Evolutionary conservation across 1,140 invertebrate genomes (phyloP).

Genomic region (Diorhabda carinulata): DNA sequence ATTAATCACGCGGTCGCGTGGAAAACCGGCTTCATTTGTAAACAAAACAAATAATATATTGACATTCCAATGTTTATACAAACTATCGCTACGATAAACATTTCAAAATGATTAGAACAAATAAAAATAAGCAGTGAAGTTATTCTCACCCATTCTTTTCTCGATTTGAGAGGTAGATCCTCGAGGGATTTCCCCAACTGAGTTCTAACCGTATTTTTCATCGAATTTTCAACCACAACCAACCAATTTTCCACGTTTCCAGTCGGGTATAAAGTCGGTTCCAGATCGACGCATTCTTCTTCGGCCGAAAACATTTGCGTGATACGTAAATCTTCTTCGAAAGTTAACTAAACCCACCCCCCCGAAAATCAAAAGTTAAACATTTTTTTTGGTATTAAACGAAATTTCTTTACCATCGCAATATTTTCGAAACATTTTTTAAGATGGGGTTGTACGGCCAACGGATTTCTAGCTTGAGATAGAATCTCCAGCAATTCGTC

Average conservation of each 20-base stretch:
- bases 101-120: background rate
- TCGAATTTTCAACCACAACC: slow-evolving; percentile 61
- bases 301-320: slow-evolving; percentile 75
- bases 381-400: background rate
- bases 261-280: slow-evolving; percentile 61
- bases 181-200: slow-evolving; percentile 54
- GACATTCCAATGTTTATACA: background rate
- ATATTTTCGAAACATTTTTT: slow-evolving; percentile 80
- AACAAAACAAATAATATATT: no score
- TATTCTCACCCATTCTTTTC: slow-evolving; percentile 43
- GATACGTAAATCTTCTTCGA: slow-evolving; percentile 66
- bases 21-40: no score
- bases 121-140: no score
- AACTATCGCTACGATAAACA: background rate
- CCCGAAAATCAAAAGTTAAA: background rate
- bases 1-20: no score
- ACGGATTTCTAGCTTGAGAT: slow-evolving; percentile 67
- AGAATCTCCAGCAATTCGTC: slow-evolving; percentile 75
- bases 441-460: slow-evolving; percentile 73
- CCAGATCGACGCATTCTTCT: slow-evolving; percentile 65
- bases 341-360: slow-evolving; percentile 53
- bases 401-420: slow-evolving; percentile 52
- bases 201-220: slow-evolving; percentile 55
- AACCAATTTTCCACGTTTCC: slow-evolving; percentile 80
- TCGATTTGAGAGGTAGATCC: slow-evolving; percentile 48